These are phyloP conservation scores for Clarias gariepinus DNA, from an alignment of 2,113 vertebrate genomes.

Conservation along the genomic window DNA sequence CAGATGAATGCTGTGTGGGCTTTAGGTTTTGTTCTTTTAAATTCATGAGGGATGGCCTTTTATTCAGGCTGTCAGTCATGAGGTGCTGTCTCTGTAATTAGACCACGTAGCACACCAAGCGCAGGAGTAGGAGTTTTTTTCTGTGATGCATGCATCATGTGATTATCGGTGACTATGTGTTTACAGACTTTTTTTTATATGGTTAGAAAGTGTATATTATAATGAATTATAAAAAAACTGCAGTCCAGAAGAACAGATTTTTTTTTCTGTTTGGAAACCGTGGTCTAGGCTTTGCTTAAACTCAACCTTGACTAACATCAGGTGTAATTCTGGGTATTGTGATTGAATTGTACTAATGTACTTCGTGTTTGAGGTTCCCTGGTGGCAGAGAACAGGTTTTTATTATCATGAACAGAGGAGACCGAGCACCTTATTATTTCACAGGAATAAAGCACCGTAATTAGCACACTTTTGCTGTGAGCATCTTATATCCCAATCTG, in stretches of 20 bases:
- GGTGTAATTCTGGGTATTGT: too few species aligned
- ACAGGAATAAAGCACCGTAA: background rate
- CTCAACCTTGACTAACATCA: background rate
- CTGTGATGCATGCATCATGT: background rate
- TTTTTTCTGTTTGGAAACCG: background rate
- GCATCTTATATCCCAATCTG: background rate
- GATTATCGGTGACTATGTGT: constrained; percentile 3
- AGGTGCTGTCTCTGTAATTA: constrained; percentile 45
- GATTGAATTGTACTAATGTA: background rate
- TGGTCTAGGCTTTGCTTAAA: background rate
- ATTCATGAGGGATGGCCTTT: constrained; percentile 34
- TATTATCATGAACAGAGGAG: background rate
- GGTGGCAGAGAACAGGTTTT: background rate
- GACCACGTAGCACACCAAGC: constrained; percentile 20
- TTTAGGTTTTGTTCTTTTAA: constrained; percentile 46
- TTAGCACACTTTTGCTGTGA: background rate
- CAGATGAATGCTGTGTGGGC: constrained; percentile 35
- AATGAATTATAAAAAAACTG: background rate
- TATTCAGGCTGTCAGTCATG: constrained; percentile 44
- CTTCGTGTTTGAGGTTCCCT: background rate
- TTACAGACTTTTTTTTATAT: background rate
- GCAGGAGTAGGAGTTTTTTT: constrained; percentile 19
- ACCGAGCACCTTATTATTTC: background rate
- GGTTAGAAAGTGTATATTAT: background rate
- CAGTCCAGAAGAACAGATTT: background rate